Conservation (phyloP, 2,888 invertebrate genomes). For the Spisula subtruncata region DNA sequence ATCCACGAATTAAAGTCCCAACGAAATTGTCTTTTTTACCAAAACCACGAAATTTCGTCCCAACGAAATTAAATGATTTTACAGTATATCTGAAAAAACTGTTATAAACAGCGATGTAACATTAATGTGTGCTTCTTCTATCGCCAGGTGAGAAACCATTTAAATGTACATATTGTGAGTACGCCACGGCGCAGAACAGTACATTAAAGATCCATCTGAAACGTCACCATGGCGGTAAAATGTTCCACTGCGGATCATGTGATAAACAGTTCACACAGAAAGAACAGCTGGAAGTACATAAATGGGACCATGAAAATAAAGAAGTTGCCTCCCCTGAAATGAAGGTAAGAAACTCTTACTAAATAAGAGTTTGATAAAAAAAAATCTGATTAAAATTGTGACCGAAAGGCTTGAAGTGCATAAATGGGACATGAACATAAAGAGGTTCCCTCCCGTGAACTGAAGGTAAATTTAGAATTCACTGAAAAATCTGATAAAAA, state of each 20-base stretch:
- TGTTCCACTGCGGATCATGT: slow-evolving; percentile 74
- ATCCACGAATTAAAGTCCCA: no score
- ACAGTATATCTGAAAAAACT: no score
- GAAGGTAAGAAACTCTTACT: slow-evolving; percentile 34
- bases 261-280: slow-evolving; percentile 75
- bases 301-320: slow-evolving; percentile 57
- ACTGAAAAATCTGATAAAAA: no score
- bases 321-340: slow-evolving; percentile 23
- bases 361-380: no score
- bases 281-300: slow-evolving; percentile 69
- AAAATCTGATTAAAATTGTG: no score
- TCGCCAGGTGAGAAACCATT: slow-evolving; percentile 87
- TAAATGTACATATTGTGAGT: slow-evolving; percentile 87
- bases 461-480: no score
- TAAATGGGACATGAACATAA: slow-evolving; percentile 58
- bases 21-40: no score
- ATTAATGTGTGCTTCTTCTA: not conserved
- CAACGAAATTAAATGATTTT: no score
- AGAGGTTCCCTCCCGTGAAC: not conserved
- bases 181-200: slow-evolving; percentile 88
- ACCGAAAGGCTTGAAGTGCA: slow-evolving; percentile 71
- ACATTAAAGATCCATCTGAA: slow-evolving; percentile 87
- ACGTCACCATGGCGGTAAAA: slow-evolving; percentile 84
- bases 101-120: not conserved
- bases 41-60: no score